Percentiles rank a stretch among this genome's conserved stretches.
These are phyloP conservation scores for Himantopus leucocephalus DNA, from an alignment of 2,113 vertebrate species.

Conservation along the genomic window DNA sequence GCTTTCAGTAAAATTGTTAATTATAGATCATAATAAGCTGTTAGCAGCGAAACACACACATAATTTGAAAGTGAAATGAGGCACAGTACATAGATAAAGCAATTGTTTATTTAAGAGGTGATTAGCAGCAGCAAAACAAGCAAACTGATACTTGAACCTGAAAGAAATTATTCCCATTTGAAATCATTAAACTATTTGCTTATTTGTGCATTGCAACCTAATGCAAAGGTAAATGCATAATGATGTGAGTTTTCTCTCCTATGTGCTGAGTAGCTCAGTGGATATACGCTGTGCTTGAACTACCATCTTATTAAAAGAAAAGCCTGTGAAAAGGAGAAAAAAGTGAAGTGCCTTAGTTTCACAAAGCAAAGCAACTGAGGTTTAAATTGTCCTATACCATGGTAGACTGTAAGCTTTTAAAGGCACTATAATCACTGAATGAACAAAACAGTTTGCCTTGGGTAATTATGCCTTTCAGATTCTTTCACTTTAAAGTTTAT, in stretches of 20 bases:
- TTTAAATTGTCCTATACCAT: conserved; percentile 55
- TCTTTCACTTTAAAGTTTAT: conserved; percentile 72
- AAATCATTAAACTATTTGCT: conserved; percentile 58
- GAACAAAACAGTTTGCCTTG: conserved; percentile 69
- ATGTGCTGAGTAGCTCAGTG: not conserved
- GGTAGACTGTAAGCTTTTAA: conserved; percentile 68
- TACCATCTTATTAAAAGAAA: conserved; percentile 42
- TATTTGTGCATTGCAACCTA: conserved; percentile 46
- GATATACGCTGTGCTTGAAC: conserved; percentile 16
- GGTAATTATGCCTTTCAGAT: conserved; percentile 65
- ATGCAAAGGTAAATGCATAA: conserved; percentile 36
- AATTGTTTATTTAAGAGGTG: conserved; percentile 80
- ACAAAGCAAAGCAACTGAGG: conserved; percentile 49
- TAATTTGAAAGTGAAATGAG: conserved; percentile 82
- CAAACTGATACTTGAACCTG: conserved; percentile 76
- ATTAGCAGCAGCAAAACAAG: conserved; percentile 79
- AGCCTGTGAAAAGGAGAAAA: conserved; percentile 36
- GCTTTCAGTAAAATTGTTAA: conserved; percentile 79
- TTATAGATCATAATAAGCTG: conserved; percentile 78
- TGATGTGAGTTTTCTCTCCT: not conserved
- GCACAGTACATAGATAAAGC: conserved; percentile 77
- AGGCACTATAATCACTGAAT: conserved; percentile 58
- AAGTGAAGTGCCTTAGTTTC: conserved; percentile 47
- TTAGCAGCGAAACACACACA: conserved; percentile 71
- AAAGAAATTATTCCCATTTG: conserved; percentile 71